phyloP scores from a whole-genome alignment of 2,113 vertebrate genomes.

The Enhydra lutris region DNA sequence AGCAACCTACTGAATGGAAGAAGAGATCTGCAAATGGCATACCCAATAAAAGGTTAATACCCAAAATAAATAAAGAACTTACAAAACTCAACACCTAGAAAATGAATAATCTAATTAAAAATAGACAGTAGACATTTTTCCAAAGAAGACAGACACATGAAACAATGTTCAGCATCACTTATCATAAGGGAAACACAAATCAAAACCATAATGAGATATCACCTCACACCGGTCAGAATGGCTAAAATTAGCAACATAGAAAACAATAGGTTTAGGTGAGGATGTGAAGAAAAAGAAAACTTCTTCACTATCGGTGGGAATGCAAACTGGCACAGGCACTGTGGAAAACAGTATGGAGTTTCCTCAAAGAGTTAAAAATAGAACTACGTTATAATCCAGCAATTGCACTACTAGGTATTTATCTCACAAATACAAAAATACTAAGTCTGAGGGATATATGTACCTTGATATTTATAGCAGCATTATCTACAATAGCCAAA shows the following conservation, averaged over 20 bases:
- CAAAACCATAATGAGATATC: background rate
- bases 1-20: background rate
- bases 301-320: background rate
- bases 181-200: background rate
- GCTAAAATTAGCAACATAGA: background rate
- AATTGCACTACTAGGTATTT: background rate
- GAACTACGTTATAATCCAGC: background rate
- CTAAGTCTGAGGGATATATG: background rate
- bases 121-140: background rate
- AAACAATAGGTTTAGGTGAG: background rate
- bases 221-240: background rate
- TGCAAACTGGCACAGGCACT: background rate
- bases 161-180: background rate
- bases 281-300: background rate
- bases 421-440: background rate
- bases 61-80: background rate
- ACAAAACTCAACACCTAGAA: background rate
- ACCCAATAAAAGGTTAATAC: background rate
- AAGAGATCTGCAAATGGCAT: background rate
- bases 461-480: background rate
- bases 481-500: background rate
- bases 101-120: background rate
- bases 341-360: background rate
- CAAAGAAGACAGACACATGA: background rate
- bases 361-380: background rate